A percentile compares a stretch with the other conserved stretches of the same genome.
These are phyloP conservation scores for Mesocentrotus franciscanus DNA, from an alignment of 53 echinoderm and acorn worm species.

Conservation along the genomic window DNA sequence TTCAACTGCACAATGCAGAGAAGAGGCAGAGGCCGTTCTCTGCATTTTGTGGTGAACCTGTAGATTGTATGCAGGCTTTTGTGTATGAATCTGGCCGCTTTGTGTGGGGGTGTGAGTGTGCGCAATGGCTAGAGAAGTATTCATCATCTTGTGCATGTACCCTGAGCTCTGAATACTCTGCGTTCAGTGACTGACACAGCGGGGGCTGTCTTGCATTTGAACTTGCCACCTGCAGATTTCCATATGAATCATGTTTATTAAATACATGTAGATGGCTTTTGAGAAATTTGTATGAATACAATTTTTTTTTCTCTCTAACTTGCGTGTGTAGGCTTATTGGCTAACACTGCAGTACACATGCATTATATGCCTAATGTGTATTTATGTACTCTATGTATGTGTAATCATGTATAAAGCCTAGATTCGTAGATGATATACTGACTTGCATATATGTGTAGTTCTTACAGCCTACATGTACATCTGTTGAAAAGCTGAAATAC, in stretches of 20 bases:
- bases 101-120: not conserved
- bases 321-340: too few relatives aligned
- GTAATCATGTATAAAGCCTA: too few relatives aligned
- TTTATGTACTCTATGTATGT: too few relatives aligned
- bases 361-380: too few relatives aligned
- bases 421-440: too few relatives aligned
- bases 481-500: too few relatives aligned
- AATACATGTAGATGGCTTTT: not conserved
- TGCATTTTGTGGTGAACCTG: conserved; percentile 50
- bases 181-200: conserved; percentile 8
- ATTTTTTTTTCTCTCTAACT: not conserved
- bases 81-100: not conserved
- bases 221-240: conserved; percentile 44
- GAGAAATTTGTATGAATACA: not conserved
- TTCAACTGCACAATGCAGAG: not conserved
- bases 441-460: too few relatives aligned
- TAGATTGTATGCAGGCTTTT: conserved; percentile 38
- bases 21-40: not conserved
- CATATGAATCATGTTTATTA: not conserved
- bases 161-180: not conserved
- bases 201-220: conserved; percentile 1
- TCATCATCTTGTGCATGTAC: not conserved
- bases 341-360: too few relatives aligned
- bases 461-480: too few relatives aligned
- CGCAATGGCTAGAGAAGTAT: not conserved